These are phyloP conservation scores for Crotalus tigris DNA, from an alignment of 2,113 vertebrate genomes.

Conservation along the genomic window DNA sequence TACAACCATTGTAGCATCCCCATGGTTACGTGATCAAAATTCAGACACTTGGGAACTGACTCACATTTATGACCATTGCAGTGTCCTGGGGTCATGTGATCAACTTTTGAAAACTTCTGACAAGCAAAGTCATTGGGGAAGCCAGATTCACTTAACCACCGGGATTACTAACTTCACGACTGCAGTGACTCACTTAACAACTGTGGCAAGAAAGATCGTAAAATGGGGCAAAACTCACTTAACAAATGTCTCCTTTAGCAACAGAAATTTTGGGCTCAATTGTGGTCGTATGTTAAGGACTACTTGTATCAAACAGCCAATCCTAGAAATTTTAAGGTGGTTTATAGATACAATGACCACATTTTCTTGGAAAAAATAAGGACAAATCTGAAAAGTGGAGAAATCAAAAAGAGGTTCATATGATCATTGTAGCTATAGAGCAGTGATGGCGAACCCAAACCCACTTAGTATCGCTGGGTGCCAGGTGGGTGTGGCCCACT, in stretches of 20 bases:
- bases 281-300: not conserved
- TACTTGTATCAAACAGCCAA: not conserved
- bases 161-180: not conserved
- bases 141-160: not conserved
- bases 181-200: not conserved
- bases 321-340: not conserved
- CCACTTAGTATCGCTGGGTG: no score
- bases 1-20: not conserved
- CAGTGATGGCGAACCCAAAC: no score
- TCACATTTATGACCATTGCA: not conserved
- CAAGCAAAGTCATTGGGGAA: not conserved
- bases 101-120: not conserved
- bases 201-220: not conserved
- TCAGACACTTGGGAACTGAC: not conserved
- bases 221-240: not conserved
- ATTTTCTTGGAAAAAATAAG: not conserved
- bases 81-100: not conserved
- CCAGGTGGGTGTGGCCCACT: no score
- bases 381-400: not conserved
- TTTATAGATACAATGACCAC: not conserved
- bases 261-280: not conserved
- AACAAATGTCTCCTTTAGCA: not conserved
- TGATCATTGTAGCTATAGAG: not conserved
- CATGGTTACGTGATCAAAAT: not conserved
- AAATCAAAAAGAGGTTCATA: not conserved